Evolutionary conservation across 35 echinoderm and acorn worm genomes (phyloP).

Genomic region (Anneissia japonica): DNA sequence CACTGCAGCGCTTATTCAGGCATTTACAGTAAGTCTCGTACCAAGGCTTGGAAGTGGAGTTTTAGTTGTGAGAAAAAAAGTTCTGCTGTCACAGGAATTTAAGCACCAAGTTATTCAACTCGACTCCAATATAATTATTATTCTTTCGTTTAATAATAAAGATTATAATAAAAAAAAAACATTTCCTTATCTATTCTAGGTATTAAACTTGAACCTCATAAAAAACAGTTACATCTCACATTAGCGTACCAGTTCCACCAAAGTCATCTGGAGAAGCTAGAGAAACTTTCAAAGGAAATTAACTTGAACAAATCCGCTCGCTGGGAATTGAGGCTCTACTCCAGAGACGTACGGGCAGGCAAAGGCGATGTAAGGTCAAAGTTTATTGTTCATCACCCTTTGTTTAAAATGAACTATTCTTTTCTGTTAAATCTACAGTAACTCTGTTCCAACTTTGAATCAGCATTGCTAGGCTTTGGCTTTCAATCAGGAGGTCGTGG

Average conservation of each 20-base stretch:
- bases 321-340: slow-evolving; percentile 91
- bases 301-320: slow-evolving; percentile 64
- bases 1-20: too few species aligned
- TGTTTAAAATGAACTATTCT: not conserved
- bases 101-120: too few species aligned
- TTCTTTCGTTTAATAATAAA: too few species aligned
- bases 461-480: not conserved
- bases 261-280: slow-evolving; percentile 49
- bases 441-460: not conserved
- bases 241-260: slow-evolving; percentile 92
- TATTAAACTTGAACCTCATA: slow-evolving; percentile 89
- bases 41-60: too few species aligned
- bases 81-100: too few species aligned
- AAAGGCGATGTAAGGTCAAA: slow-evolving; percentile 62
- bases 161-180: too few species aligned
- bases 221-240: slow-evolving; percentile 96
- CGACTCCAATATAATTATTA: too few species aligned
- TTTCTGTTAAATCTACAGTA: not conserved
- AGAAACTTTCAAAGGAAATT: slow-evolving; percentile 68
- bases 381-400: not conserved
- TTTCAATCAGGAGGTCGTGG: too few species aligned
- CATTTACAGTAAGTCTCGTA: too few species aligned
- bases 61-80: too few species aligned
- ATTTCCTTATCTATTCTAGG: too few species aligned
- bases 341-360: slow-evolving; percentile 71